A percentile compares a stretch with the other conserved stretches of the same genome.
These are phyloP conservation scores for Encarsia formosa DNA, from an alignment of 2,888 invertebrate genomes.

Conservation along the genomic window DNA sequence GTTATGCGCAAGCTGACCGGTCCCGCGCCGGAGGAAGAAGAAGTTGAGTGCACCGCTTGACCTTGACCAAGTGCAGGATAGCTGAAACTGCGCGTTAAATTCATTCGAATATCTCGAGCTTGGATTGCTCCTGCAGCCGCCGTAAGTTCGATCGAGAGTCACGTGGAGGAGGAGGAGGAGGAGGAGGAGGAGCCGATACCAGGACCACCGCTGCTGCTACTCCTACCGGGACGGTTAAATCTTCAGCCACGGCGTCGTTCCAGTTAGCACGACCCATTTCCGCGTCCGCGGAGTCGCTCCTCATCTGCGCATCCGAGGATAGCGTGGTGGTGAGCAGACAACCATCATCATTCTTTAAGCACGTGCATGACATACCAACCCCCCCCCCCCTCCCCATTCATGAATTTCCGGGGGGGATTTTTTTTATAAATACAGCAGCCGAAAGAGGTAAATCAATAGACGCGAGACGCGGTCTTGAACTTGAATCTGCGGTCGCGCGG, in stretches of 20 bases:
- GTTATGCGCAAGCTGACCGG: not conserved
- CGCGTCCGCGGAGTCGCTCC: constrained; percentile 32
- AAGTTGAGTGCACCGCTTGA: too few species aligned
- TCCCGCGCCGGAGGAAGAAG: too few species aligned
- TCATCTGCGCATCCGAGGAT: constrained; percentile 24
- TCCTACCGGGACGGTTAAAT: not conserved
- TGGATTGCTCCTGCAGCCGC: not conserved
- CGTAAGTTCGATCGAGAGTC: constrained; percentile 18
- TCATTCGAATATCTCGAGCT: not conserved
- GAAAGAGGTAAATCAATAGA: too few species aligned
- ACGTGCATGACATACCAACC: not conserved
- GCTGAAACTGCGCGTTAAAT: constrained; percentile 8
- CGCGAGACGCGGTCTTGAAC: too few species aligned
- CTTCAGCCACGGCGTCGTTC: constrained; percentile 29
- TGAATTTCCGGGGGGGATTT: not conserved
- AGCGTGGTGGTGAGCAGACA: constrained; percentile 22
- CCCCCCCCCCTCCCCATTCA: too few species aligned
- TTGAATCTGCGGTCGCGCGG: too few species aligned
- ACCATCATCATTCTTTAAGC: too few species aligned
- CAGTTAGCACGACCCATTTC: constrained; percentile 28
- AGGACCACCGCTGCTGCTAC: not conserved
- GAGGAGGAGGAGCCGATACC: not conserved
- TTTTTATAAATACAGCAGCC: too few species aligned
- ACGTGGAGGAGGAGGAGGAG: not conserved
- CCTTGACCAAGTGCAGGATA: not conserved